phyloP scores from a whole-genome alignment of 1,140 invertebrate genomes.

The Drosophila micromelanica region DNA sequence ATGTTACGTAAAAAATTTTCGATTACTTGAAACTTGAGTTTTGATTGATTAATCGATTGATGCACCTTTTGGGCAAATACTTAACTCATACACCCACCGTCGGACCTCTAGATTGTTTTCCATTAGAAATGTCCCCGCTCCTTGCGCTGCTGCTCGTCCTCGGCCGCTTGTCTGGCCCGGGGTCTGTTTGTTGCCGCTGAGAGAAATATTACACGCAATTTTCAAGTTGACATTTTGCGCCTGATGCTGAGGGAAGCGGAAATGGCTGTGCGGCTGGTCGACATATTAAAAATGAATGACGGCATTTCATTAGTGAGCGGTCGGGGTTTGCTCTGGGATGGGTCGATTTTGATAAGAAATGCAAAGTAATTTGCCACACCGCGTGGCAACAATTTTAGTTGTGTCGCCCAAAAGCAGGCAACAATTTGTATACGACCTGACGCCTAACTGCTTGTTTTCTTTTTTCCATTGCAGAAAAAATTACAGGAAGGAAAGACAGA shows the following conservation, averaged over 20 bases:
- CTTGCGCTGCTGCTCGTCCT: neutral
- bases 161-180: neutral
- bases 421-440: neutral
- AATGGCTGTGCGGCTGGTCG: slow-evolving; percentile 42
- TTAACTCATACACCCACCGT: neutral
- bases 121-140: slow-evolving; percentile 43
- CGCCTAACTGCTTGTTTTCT: neutral
- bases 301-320: slow-evolving; percentile 32
- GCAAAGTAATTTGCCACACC: slow-evolving; percentile 45
- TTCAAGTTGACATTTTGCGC: slow-evolving; percentile 44
- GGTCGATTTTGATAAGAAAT: slow-evolving; percentile 36
- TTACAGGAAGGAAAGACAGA: neutral
- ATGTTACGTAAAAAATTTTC: too few relatives aligned
- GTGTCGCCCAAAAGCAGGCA: slow-evolving; percentile 25
- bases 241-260: slow-evolving; percentile 37
- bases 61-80: neutral
- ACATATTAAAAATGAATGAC: slow-evolving; percentile 62
- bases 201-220: slow-evolving; percentile 65
- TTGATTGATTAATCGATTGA: neutral
- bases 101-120: slow-evolving; percentile 60
- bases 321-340: too few relatives aligned
- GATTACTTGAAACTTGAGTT: neutral
- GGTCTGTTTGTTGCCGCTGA: slow-evolving; percentile 1
- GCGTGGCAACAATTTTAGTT: slow-evolving; percentile 13
- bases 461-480: slow-evolving; percentile 6